Evolutionary conservation across 2,113 vertebrate species (phyloP).

Genomic region (Athene cunicularia): DNA sequence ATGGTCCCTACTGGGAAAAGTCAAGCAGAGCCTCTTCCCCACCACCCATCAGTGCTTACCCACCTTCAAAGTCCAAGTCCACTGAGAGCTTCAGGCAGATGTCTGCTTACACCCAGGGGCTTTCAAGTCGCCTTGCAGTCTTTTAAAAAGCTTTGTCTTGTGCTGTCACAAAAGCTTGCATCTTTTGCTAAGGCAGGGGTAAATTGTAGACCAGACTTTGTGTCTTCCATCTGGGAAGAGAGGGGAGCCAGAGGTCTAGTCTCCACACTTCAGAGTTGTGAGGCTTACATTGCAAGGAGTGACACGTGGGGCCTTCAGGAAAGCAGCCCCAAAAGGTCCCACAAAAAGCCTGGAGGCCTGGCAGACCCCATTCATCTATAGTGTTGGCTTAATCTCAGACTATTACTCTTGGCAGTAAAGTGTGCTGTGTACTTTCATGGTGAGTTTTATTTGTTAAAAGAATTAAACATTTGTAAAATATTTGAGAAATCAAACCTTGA

Average conservation of each 20-base stretch:
- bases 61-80: background rate
- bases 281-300: background rate
- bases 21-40: background rate
- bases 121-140: background rate
- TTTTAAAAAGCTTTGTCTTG: background rate
- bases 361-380: background rate
- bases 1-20: background rate
- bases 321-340: background rate
- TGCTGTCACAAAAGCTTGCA: background rate
- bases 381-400: background rate
- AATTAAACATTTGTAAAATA: slow-evolving; percentile 2
- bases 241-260: background rate
- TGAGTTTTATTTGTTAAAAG: slow-evolving; percentile 8
- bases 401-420: background rate
- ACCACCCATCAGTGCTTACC: background rate
- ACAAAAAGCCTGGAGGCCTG: background rate
- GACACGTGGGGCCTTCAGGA: background rate
- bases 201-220: background rate
- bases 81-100: background rate
- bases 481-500: background rate
- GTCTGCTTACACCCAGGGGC: background rate
- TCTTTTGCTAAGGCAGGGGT: background rate
- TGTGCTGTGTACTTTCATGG: background rate
- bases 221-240: background rate
- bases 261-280: background rate